Evolutionary conservation across 2,888 invertebrate genomes (phyloP), one percentile per base, ranked within the genome.

Genomic region (Malthinus seriepunctatus): DNA sequence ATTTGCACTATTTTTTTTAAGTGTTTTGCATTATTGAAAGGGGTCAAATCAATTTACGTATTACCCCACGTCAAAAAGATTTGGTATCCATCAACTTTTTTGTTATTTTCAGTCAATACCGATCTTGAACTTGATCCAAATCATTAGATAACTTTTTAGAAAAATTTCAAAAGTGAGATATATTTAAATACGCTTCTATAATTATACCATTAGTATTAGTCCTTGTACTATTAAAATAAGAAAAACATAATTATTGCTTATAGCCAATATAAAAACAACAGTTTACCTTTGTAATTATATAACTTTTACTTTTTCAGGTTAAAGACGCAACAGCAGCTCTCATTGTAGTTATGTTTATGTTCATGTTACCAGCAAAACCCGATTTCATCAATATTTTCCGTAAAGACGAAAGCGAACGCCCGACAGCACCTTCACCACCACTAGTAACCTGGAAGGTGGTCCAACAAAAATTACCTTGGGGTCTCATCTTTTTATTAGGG

Each of bases 401-500:
- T 61, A 78, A 74, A 59, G 78, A 82, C 63, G 82, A 83, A 64
- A 79, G 80, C 45, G 86, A 86, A 62, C 72, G 88, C 12, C 86
- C 89, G 0, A 83, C 80, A 1, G 84, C 84, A 51, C 80, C 88
- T 0, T 87, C 90, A 0, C 82, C 88, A 0, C 86, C 90, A 0
- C 80, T 94, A 15, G 85, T 95, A 46, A 89, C 89, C 9, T 96
- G 95, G 95, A 88, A 88, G 62, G 88, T 88, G 42, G 85, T 94
- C 15, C 91, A 94, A 72, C 84, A 89, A 51, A 92, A 91, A 74
- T 86, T 95, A 67, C 93, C 95, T 3, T 96, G 96, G 96, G 93
- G 94, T 44, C 84, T 95, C 3, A 85, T 95, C 23, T 87, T 95
- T 71, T 83, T 95, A 48, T 83, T 95, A 50, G 93, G 95, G 44